Evolutionary conservation across 2,113 vertebrate species (phyloP), one percentile per base, ranked within the genome.

Genomic region (Campylomormyrus tamandua): DNA sequence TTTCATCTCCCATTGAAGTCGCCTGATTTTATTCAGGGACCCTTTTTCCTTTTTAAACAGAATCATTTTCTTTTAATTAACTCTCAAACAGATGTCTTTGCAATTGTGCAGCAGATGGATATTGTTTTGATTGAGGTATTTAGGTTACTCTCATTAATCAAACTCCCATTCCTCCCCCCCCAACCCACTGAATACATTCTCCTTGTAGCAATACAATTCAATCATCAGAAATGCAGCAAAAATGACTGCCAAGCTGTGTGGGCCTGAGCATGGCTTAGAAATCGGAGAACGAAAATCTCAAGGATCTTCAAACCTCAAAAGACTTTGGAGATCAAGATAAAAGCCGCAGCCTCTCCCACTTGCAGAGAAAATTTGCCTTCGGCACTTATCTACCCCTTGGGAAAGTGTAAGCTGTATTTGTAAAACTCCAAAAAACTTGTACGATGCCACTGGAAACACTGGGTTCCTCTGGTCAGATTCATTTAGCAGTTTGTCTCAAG

Each of bases 181-280:
- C 27, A 35, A 35, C 5, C 13, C 15, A 42, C 74, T 77, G 77
- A 87, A 89, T 89, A 90, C 91, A 92, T 93, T 92, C 90, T 88
- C 90, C 77, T 93, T 89, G 92, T 91, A 93, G 88, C 87, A 90
- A 90, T 91, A 92, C 92, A 89, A 49, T 66, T 93, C 94, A 96
- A 94, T 95, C 94, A 95, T 92, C 91, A 91, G 93, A 93, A 95
- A 93, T 93, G 90, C 89, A 31, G 91, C 89, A 91, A 90, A 94
- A 95, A 95, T 95, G 94, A 90, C 93, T 95, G 95, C 94, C 93
- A 93, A 94, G 91, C 92, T 90, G 46, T 93, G 93, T 91, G 93
- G 94, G 92, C 83, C 80, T 92, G 92, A 93, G 88, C 90, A 53
- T 56, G 80, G 93, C 92, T 92, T 91, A 53, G 90, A 89, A 93